Percentiles rank a stretch among this genome's conserved stretches.
These are phyloP conservation scores for Melospiza georgiana DNA, from an alignment of 2,113 vertebrate species.

Conservation along the genomic window DNA sequence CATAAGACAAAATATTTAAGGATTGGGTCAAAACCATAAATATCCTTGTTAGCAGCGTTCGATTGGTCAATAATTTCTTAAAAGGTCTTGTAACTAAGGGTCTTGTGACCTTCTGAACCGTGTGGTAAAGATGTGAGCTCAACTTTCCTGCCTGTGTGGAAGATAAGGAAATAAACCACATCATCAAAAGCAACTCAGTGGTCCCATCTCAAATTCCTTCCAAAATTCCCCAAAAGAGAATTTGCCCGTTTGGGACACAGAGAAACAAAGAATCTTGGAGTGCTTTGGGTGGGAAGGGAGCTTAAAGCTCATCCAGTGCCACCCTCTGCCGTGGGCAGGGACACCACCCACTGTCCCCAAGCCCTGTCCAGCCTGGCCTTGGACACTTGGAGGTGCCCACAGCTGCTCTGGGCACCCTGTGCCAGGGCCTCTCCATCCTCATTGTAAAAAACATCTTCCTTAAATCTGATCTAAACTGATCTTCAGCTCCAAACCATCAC, in stretches of 20 bases:
- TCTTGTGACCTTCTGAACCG: neutral
- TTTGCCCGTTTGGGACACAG: neutral
- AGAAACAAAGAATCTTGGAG: neutral
- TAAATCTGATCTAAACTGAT: neutral
- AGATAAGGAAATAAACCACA: neutral
- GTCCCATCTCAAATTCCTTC: neutral
- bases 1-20: neutral
- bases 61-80: neutral
- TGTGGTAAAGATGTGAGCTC: neutral
- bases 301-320: rapidly evolving
- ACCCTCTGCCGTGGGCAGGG: neutral
- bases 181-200: neutral
- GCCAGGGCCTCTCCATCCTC: neutral
- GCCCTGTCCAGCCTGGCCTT: neutral
- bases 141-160: neutral
- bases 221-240: neutral
- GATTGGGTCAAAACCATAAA: neutral
- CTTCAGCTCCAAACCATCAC: neutral
- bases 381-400: neutral
- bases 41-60: neutral
- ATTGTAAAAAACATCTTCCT: neutral
- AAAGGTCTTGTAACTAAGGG: neutral
- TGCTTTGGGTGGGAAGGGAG: neutral
- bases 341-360: neutral
- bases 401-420: neutral